phyloP scores from a whole-genome alignment of 1,140 invertebrate genomes.

The Drosophila pectinifera region DNA sequence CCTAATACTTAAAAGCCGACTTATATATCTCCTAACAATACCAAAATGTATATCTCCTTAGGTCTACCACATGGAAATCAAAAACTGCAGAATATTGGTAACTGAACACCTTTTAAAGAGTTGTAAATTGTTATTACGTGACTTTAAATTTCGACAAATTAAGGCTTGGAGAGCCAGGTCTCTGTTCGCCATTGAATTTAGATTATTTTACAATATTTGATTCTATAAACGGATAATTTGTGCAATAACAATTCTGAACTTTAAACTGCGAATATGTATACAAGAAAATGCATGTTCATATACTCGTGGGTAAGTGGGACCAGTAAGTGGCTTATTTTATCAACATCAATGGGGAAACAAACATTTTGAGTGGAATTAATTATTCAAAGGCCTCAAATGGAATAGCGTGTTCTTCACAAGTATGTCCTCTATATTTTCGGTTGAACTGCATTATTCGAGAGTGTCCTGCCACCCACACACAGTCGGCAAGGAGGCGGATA shows the following conservation, averaged over 20 bases:
- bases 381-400: conserved; percentile 79
- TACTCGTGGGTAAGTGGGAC: background rate
- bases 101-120: too few species aligned
- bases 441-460: conserved; percentile 62
- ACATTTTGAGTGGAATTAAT: conserved; percentile 77
- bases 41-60: background rate
- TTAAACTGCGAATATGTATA: background rate
- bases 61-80: too few species aligned
- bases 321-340: conserved; percentile 41
- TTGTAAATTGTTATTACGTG: too few species aligned
- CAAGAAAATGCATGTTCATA: conserved; percentile 3
- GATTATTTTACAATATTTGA: too few species aligned
- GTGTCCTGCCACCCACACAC: conserved; percentile 40
- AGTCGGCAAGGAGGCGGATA: conserved; percentile 1
- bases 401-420: conserved; percentile 78
- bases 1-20: too few species aligned
- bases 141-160: too few species aligned
- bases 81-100: too few species aligned
- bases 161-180: too few species aligned
- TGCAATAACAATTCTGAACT: too few species aligned
- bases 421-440: conserved; percentile 79
- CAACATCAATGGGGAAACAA: conserved; percentile 60
- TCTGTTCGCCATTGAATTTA: too few species aligned
- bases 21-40: too few species aligned
- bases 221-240: background rate